A percentile compares a stretch with the other conserved stretches of the same genome.
Conservation (phyloP, 2,888 invertebrate species). For the Baronia brevicornis region DNA sequence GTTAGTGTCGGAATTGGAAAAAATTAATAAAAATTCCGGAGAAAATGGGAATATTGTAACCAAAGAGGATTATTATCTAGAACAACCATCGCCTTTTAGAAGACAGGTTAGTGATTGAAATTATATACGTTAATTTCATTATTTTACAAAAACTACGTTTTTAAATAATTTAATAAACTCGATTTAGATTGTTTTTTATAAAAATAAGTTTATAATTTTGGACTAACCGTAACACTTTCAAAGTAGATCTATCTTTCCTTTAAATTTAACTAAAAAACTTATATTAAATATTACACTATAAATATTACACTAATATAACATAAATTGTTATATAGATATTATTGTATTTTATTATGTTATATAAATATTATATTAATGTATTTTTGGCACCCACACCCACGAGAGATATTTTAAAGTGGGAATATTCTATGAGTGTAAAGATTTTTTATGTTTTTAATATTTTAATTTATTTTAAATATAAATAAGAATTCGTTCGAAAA, state of each 20-base stretch:
- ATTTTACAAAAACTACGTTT: too few species aligned
- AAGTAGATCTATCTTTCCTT: too few species aligned
- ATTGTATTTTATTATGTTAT: neutral
- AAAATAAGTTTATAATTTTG: too few species aligned
- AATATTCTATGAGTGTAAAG: too few species aligned
- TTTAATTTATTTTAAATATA: too few species aligned
- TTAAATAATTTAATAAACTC: too few species aligned
- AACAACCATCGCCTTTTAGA: constrained; percentile 35
- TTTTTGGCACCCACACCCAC: neutral
- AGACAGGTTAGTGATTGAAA: constrained; percentile 52
- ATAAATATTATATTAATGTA: neutral
- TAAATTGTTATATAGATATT: constrained; percentile 2
- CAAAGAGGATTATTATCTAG: constrained; percentile 26
- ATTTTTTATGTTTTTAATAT: too few species aligned
- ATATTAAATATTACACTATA: constrained; percentile 9
- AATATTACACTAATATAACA: neutral
- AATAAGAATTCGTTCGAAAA: too few species aligned
- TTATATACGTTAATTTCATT: constrained; percentile 18
- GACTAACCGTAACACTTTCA: too few species aligned
- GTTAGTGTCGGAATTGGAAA: constrained; percentile 45
- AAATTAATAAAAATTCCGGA: constrained; percentile 40
- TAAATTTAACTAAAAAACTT: too few species aligned
- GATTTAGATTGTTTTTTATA: too few species aligned
- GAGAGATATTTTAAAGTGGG: neutral
- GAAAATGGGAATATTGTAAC: constrained; percentile 35